Evolutionary conservation across 2,797 vertebrate species (phyloP).

Genomic region (Erithacus rubecula): DNA sequence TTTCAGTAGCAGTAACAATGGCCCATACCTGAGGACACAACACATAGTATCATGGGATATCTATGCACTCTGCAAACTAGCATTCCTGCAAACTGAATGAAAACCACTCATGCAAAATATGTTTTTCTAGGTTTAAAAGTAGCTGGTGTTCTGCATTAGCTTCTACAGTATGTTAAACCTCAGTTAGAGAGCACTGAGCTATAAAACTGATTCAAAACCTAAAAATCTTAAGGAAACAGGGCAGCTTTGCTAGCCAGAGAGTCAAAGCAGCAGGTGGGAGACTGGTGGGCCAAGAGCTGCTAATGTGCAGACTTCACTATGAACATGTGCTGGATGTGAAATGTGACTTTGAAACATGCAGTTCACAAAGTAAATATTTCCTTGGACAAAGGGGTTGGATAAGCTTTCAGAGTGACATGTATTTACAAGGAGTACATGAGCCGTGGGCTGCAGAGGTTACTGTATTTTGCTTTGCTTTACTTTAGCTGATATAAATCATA

Average conservation of each 20-base stretch:
- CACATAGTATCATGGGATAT: not conserved
- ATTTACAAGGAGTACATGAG: not conserved
- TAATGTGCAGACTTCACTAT: not conserved
- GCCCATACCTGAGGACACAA: not conserved
- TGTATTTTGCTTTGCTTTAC: not conserved
- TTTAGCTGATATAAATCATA: not conserved
- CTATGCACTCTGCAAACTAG: not conserved
- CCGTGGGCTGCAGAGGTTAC: not conserved
- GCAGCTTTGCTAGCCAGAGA: not conserved
- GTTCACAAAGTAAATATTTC: not conserved
- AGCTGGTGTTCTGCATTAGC: not conserved
- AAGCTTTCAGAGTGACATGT: not conserved
- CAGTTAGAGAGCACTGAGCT: not conserved
- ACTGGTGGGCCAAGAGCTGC: not conserved
- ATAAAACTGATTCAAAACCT: not conserved
- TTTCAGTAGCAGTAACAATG: not conserved
- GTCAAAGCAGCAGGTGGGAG: rapidly evolving
- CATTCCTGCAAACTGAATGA: not conserved
- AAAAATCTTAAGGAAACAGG: not conserved
- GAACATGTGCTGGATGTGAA: not conserved
- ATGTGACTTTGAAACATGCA: not conserved
- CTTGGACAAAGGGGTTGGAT: not conserved
- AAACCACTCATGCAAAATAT: rapidly evolving
- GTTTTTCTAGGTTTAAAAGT: not conserved
- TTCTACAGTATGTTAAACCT: not conserved